phyloP scores from a whole-genome alignment of 2,888 invertebrate species.

The Mythimna lalbum region DNA sequence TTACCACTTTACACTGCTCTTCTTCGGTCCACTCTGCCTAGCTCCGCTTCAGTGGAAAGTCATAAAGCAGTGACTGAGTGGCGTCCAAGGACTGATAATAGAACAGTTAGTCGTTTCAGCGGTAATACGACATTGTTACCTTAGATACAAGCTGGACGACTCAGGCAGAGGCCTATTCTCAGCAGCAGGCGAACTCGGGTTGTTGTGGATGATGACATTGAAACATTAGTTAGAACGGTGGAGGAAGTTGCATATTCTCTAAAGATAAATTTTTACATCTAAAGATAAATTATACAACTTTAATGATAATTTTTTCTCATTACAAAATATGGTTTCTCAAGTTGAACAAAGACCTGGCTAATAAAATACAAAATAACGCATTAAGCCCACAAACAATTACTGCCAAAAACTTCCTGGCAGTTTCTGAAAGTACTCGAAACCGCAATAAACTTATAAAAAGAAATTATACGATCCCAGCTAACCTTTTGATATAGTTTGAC shows the following conservation, averaged over 20 bases:
- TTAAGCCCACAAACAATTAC: conserved; percentile 18
- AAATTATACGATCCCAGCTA: conserved; percentile 17
- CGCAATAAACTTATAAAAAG: conserved; percentile 16
- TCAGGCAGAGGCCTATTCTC: too few relatives aligned
- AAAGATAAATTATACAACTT: not conserved
- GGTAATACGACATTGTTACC: too few relatives aligned
- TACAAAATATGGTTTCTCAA: not conserved
- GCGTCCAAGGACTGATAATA: too few relatives aligned
- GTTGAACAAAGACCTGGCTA: not conserved
- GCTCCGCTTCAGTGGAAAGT: too few relatives aligned
- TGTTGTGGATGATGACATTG: too few relatives aligned
- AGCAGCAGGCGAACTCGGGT: too few relatives aligned
- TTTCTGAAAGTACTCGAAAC: conserved; percentile 17
- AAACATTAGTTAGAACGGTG: not conserved
- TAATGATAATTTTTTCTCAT: not conserved
- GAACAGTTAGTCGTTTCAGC: too few relatives aligned
- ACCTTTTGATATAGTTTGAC: conserved; percentile 32
- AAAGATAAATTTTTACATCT: too few relatives aligned
- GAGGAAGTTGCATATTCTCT: not conserved
- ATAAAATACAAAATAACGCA: conserved; percentile 15
- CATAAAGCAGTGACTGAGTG: too few relatives aligned
- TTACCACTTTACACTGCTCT: too few relatives aligned
- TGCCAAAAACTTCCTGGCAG: conserved; percentile 3
- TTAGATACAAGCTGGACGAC: too few relatives aligned
- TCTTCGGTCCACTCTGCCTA: too few relatives aligned